phyloP scores from a whole-genome alignment of 2,888 invertebrate genomes.

The Drosophila tanythrix region DNA sequence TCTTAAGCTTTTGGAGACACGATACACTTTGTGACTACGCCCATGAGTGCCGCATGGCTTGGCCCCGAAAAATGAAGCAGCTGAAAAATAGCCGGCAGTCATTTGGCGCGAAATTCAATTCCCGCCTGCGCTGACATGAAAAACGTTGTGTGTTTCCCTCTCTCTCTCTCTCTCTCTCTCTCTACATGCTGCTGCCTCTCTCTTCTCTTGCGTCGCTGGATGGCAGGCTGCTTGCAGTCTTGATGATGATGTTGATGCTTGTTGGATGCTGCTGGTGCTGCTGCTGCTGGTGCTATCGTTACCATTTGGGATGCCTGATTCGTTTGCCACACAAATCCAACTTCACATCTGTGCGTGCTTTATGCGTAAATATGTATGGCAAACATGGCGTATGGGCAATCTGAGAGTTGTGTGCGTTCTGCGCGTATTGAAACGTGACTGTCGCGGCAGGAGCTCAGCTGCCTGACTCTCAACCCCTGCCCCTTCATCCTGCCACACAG shows the following conservation, averaged over 20 bases:
- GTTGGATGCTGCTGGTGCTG: conserved; percentile 1
- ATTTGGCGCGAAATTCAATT: conserved; percentile 80
- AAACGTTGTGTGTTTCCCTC: conserved; percentile 43
- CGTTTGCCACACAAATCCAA: neutral
- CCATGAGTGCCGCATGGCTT: conserved; percentile 18
- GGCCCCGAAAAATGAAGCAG: conserved; percentile 67
- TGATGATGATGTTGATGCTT: conserved; percentile 45
- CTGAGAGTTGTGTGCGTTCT: conserved; percentile 54
- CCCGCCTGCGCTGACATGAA: conserved; percentile 80
- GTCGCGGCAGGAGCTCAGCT: conserved; percentile 72
- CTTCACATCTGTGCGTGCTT: conserved; percentile 44
- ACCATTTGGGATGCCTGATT: conserved; percentile 33
- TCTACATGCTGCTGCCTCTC: neutral
- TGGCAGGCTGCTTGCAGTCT: conserved; percentile 21
- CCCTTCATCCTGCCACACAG: neutral
- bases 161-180: neutral
- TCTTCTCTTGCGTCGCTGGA: neutral
- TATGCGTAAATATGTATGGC: conserved; percentile 73
- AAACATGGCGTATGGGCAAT: conserved; percentile 79
- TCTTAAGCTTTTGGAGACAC: neutral
- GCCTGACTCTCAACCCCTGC: conserved; percentile 37
- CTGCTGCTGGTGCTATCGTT: conserved; percentile 35
- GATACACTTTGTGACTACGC: neutral
- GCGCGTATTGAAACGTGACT: conserved; percentile 69
- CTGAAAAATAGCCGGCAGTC: conserved; percentile 76